A percentile compares a stretch with the other conserved stretches of the same genome.
Evolutionary conservation across 2,888 invertebrate species (phyloP).

Genomic region (Catonia carolina): DNA sequence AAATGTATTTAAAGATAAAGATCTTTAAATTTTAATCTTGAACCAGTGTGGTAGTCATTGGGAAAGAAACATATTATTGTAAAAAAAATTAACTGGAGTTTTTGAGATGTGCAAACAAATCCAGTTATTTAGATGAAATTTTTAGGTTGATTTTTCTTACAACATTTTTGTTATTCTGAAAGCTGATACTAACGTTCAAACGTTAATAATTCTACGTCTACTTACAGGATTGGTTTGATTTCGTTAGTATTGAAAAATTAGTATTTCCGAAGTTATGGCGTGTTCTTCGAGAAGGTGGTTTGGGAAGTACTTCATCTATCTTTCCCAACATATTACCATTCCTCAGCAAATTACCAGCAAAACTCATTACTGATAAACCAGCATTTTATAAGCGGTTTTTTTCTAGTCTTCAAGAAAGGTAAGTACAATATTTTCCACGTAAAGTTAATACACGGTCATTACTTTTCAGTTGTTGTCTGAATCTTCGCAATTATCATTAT

Average conservation of each 20-base stretch:
- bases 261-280: constrained; percentile 64
- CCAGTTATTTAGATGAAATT: too few species aligned
- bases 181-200: too few species aligned
- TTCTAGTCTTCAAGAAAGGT: constrained; percentile 60
- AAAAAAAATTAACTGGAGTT: too few species aligned
- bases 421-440: constrained; percentile 37
- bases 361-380: constrained; percentile 43
- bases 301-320: constrained; percentile 66
- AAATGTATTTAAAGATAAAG: too few species aligned
- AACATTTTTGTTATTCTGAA: too few species aligned
- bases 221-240: constrained; percentile 62
- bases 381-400: constrained; percentile 62
- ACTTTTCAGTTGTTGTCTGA: background rate
- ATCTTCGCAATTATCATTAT: background rate
- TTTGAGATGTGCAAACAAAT: too few species aligned
- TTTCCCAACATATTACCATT: constrained; percentile 70
- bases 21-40: too few species aligned
- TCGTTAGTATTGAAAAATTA: constrained; percentile 65
- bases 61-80: too few species aligned
- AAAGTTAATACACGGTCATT: background rate
- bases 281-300: constrained; percentile 61
- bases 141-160: too few species aligned
- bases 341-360: constrained; percentile 58
- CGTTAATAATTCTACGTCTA: too few species aligned
- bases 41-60: too few species aligned